phyloP scores from a whole-genome alignment of 2,113 vertebrate genomes.

The Canis aureus region DNA sequence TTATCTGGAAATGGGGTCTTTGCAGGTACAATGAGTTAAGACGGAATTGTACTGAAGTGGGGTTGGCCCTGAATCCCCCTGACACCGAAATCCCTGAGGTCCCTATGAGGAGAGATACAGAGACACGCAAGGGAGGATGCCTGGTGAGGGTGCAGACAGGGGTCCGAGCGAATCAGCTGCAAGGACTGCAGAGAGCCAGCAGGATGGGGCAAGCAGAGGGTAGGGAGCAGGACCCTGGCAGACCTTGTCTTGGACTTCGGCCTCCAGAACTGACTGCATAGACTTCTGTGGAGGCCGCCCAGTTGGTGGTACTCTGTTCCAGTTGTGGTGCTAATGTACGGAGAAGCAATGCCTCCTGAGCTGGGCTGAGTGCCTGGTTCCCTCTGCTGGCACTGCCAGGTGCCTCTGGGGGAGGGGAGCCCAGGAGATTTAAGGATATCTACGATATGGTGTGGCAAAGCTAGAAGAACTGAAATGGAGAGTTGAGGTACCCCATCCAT shows the following conservation, averaged over 20 bases:
- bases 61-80: not conserved
- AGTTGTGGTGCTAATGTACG: not conserved
- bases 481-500: not conserved
- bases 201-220: not conserved
- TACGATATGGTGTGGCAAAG: not conserved
- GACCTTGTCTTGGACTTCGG: not conserved
- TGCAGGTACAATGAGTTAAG: not conserved
- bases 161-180: fast-evolving
- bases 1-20: not conserved
- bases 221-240: not conserved
- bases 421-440: not conserved
- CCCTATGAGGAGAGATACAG: not conserved
- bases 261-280: not conserved
- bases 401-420: too few relatives aligned
- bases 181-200: not conserved
- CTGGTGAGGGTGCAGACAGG: too few relatives aligned
- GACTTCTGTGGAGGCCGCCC: not conserved
- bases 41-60: not conserved
- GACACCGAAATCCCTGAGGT: not conserved
- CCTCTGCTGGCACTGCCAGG: not conserved
- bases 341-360: not conserved
- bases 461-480: not conserved
- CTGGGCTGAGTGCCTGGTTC: not conserved
- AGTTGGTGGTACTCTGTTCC: not conserved
- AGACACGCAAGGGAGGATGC: too few relatives aligned